Conservation (phyloP, 1,140 invertebrate species). For the Camponotus floridanus region DNA sequence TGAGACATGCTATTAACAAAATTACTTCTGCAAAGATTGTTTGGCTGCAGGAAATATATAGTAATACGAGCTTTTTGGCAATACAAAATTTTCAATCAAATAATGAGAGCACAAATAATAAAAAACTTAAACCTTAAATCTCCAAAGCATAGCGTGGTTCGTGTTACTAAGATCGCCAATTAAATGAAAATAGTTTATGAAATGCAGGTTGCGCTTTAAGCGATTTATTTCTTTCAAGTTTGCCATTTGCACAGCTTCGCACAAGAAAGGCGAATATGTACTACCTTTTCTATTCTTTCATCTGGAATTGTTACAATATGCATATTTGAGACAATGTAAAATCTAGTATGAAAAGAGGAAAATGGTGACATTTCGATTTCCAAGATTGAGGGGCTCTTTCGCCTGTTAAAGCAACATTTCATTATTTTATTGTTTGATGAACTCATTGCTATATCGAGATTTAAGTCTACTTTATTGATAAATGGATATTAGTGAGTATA, state of each 20-base stretch:
- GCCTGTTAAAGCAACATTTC: not conserved
- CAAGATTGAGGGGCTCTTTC: not conserved
- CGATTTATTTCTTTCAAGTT: constrained; percentile 13
- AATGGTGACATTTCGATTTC: not conserved
- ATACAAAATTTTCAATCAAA: not conserved
- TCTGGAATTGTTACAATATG: not conserved
- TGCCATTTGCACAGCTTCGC: not conserved
- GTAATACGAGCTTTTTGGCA: not conserved
- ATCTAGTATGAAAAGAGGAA: not conserved
- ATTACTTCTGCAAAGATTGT: not conserved
- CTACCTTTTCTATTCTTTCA: not conserved
- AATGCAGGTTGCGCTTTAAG: not conserved
- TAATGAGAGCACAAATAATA: not conserved
- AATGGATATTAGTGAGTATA: not conserved
- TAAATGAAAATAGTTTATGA: not conserved
- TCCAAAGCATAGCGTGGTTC: not conserved
- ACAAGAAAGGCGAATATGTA: not conserved
- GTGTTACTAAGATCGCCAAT: not conserved
- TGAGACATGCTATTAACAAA: not conserved
- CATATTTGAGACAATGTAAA: constrained; percentile 3
- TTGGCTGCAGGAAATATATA: not conserved
- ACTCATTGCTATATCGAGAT: not conserved
- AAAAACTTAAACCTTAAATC: not conserved
- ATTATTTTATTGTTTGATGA: not conserved
- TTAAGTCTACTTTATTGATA: not conserved